Evolutionary conservation across 2,797 vertebrate genomes (phyloP).

Genomic region (Bufotes viridis): DNA sequence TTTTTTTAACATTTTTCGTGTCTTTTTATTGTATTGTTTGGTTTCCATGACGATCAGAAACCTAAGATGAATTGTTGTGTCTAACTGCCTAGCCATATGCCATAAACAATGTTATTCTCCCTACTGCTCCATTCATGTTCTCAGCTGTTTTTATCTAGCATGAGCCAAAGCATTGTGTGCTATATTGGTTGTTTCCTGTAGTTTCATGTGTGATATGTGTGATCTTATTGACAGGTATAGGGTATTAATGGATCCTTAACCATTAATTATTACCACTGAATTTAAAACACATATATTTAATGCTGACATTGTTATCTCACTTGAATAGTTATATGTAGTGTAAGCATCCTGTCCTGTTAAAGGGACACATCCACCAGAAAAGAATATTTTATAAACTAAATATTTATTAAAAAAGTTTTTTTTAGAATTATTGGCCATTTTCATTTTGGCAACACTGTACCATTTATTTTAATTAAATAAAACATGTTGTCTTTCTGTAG

Average conservation of each 20-base stretch:
- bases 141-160: neutral
- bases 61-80: neutral
- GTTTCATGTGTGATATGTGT: neutral
- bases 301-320: neutral
- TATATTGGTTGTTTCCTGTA: neutral
- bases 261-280: neutral
- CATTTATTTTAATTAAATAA: too few relatives aligned
- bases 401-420: too few relatives aligned
- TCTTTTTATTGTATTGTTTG: neutral
- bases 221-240: conserved; percentile 2
- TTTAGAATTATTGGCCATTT: too few relatives aligned
- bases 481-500: too few relatives aligned
- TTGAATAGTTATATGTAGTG: too few relatives aligned
- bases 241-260: neutral
- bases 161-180: neutral
- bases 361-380: too few relatives aligned
- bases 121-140: conserved; percentile 31
- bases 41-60: conserved; percentile 15
- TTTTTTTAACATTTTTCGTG: neutral
- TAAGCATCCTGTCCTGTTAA: neutral
- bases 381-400: too few relatives aligned
- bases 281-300: neutral
- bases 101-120: neutral
- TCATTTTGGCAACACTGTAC: too few relatives aligned
- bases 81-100: conserved; percentile 10